Percentiles rank a stretch among this genome's conserved stretches.
These are phyloP conservation scores for Falco novaeseelandiae DNA, from an alignment of 2,797 vertebrate species.

Conservation along the genomic window DNA sequence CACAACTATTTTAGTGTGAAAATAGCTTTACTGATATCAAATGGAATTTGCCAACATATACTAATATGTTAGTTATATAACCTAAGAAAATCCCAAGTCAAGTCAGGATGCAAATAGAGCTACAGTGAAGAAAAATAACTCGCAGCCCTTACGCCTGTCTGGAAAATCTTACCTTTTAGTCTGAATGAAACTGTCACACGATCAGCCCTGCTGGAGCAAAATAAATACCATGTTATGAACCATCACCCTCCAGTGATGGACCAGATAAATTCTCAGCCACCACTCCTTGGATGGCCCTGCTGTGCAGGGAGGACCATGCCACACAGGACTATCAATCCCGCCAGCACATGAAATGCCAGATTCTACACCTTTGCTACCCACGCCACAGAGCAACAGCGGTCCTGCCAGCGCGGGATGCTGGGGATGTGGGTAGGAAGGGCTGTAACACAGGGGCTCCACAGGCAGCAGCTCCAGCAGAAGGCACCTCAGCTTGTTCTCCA, in stretches of 20 bases:
- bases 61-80: neutral
- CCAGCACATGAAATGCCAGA: neutral
- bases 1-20: neutral
- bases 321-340: neutral
- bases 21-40: neutral
- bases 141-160: neutral
- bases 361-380: neutral
- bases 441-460: accelerated
- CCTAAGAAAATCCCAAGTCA: neutral
- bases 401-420: accelerated
- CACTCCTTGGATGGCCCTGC: neutral
- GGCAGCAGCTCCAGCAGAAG: neutral
- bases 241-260: neutral
- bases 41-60: no score
- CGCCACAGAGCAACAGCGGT: neutral
- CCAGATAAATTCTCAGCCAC: neutral
- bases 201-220: neutral
- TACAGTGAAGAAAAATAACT: neutral
- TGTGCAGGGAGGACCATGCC: neutral
- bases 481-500: neutral
- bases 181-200: accelerated
- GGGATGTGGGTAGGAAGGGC: neutral
- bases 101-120: neutral
- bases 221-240: neutral
- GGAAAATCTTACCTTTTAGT: neutral